A percentile compares a stretch with the other conserved stretches of the same genome.
Evolutionary conservation across 2,797 vertebrate species (phyloP).

Genomic region (Liparis tanakae): DNA sequence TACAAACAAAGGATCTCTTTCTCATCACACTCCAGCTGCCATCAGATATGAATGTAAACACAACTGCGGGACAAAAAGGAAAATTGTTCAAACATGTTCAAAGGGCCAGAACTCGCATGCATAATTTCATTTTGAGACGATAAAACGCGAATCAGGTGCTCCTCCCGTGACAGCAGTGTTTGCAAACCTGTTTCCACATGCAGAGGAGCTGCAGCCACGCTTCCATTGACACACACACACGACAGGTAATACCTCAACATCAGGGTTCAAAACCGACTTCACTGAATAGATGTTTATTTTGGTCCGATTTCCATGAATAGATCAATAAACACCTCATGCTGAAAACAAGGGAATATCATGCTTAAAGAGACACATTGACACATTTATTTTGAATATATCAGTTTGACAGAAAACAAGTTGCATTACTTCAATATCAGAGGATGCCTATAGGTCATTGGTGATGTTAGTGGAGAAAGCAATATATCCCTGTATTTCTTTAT

Average conservation of each 20-base stretch:
- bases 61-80: slow-evolving; percentile 29
- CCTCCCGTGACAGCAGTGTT: slow-evolving; percentile 26
- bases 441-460: not conserved
- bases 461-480: slow-evolving; percentile 2
- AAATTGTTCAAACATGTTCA: slow-evolving; percentile 52
- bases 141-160: slow-evolving; percentile 42
- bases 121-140: slow-evolving; percentile 50
- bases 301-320: slow-evolving; percentile 32
- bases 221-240: slow-evolving; percentile 30
- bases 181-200: slow-evolving; percentile 47
- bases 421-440: slow-evolving; percentile 27
- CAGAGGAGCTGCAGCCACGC: slow-evolving; percentile 16
- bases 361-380: slow-evolving; percentile 17
- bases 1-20: slow-evolving; percentile 53
- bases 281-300: slow-evolving; percentile 18
- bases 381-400: slow-evolving; percentile 21
- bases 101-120: slow-evolving; percentile 37
- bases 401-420: not conserved
- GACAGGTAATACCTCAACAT: slow-evolving; percentile 26
- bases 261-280: slow-evolving; percentile 26
- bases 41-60: slow-evolving; percentile 64
- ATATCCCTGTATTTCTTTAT: slow-evolving; percentile 11
- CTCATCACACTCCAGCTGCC: slow-evolving; percentile 62
- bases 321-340: slow-evolving; percentile 16
- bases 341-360: slow-evolving; percentile 30